Evolutionary conservation across 2,888 invertebrate genomes (phyloP), one percentile per base, ranked within the genome.

Genomic region (Stenodera caucasica): DNA sequence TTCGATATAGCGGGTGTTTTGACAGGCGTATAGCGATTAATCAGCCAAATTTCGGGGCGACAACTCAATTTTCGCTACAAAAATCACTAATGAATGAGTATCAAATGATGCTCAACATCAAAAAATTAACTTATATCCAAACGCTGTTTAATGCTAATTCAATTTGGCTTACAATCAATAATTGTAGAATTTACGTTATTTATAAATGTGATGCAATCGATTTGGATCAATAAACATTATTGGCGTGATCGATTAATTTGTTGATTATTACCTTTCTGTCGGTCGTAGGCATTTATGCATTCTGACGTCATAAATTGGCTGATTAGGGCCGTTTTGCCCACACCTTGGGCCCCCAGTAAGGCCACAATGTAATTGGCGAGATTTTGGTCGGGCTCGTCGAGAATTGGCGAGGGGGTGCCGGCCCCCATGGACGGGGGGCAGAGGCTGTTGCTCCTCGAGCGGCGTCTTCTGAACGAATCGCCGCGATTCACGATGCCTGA

Each of bases 221-320:
- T n/a, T n/a, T n/a, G n/a, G n/a, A n/a, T n/a, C n/a, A n/a, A n/a
- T n/a, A n/a, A n/a, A n/a, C n/a, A n/a, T n/a, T n/a, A n/a, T n/a
- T n/a, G n/a, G n/a, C 12, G 32, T 12, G 32, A 32, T 32, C 32
- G 12, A 32, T 11, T 15, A 33, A n/a, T 37, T 23, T 21, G n/a
- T 9, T 57, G 49, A 26, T 14, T 26, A 65, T 81, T 76, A 90
- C 93, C 92, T 84, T 90, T 86, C 70, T 89, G 92, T 74, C 93
- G 86, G 74, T 96, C 95, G 78, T 96, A 96, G 30, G 95, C 94
- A 77, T 96, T 95, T 76, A 95, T 94, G 78, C 94, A 94, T 78
- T 96, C 96, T 70, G 94, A 94, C 60, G 96, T 95, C 85, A 92
- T 92, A 76, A 96, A 93, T 81, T 94, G 94, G 73, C 90, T 90